phyloP scores from a whole-genome alignment of 2,888 invertebrate species.

The Cheilosia grossa region DNA sequence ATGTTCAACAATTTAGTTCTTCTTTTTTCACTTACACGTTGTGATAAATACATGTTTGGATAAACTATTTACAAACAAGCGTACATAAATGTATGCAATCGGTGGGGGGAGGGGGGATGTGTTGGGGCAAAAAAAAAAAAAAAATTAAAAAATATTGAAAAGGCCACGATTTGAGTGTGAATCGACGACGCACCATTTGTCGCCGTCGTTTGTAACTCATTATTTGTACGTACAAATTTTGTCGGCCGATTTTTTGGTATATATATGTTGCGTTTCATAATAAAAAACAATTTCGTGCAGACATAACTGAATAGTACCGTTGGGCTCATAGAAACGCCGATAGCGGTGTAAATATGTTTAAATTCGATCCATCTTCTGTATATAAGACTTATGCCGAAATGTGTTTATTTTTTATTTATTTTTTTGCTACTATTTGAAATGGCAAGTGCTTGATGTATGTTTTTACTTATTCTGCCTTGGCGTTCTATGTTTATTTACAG shows the following conservation, averaged over 20 bases:
- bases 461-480: background rate
- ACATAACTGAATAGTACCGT: too few relatives aligned
- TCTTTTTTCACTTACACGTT: background rate
- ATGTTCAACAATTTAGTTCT: background rate
- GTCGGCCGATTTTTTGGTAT: background rate
- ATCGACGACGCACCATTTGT: slow-evolving; percentile 12
- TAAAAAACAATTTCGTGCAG: background rate
- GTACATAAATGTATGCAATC: slow-evolving; percentile 7
- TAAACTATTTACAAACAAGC: slow-evolving; percentile 37
- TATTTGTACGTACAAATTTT: slow-evolving; percentile 30
- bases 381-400: background rate
- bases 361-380: background rate
- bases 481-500: slow-evolving; percentile 8
- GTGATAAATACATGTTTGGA: slow-evolving; percentile 12
- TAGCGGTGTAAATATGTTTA: background rate
- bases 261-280: background rate
- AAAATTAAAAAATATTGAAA: background rate
- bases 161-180: background rate
- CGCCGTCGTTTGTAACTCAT: background rate
- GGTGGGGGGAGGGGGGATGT: too few relatives aligned
- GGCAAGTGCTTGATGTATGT: background rate
- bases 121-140: too few relatives aligned
- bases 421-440: background rate
- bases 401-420: background rate
- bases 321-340: too few relatives aligned